Conservation (phyloP, 2,113 vertebrate species). For the Saccopteryx bilineata region DNA sequence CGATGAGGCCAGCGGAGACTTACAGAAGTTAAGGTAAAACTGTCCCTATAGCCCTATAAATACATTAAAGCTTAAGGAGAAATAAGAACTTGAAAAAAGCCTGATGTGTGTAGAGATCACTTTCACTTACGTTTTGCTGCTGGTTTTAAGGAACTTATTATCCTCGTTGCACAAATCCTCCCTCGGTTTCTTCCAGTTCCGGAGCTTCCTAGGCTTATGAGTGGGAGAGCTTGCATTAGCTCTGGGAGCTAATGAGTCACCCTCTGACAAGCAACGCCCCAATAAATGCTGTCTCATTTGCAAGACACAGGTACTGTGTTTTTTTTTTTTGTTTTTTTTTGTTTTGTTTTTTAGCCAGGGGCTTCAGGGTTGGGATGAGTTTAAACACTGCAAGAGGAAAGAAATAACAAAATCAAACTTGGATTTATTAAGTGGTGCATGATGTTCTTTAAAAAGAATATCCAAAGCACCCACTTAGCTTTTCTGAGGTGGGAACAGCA, state of each 20-base stretch:
- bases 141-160: neutral
- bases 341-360: neutral
- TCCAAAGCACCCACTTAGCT: neutral
- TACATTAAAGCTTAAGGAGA: neutral
- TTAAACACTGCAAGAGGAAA: neutral
- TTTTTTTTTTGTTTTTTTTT: too few relatives aligned
- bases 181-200: neutral
- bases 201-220: neutral
- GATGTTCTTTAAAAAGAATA: neutral
- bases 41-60: neutral
- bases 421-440: neutral
- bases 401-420: neutral
- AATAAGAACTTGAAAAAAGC: neutral
- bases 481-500: neutral
- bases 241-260: neutral
- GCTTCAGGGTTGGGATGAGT: neutral
- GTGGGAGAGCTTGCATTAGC: neutral
- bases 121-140: neutral
- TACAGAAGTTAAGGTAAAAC: neutral
- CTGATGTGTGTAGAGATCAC: neutral
- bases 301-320: neutral
- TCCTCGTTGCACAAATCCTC: neutral
- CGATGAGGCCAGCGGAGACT: neutral
- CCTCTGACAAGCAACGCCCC: neutral
- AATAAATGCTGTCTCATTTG: neutral